Evolutionary conservation across 2,797 vertebrate species (phyloP).

Genomic region (Meda fulgida): DNA sequence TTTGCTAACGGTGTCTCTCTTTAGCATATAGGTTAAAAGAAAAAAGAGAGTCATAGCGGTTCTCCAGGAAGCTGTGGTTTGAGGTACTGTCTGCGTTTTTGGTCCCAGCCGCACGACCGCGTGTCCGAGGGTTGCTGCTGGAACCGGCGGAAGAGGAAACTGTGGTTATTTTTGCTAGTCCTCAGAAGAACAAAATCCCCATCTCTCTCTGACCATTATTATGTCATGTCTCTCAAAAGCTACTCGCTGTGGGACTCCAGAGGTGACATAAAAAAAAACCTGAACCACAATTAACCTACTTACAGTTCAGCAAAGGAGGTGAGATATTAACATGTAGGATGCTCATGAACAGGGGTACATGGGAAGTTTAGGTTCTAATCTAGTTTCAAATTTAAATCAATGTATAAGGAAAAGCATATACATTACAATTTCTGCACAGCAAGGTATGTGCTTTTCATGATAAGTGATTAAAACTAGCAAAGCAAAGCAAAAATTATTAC

Average conservation of each 20-base stretch:
- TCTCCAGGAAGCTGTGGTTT: slow-evolving; percentile 16
- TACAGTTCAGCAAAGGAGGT: slow-evolving; percentile 6
- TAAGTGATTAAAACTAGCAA: neutral
- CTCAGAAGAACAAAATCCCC: slow-evolving; percentile 27
- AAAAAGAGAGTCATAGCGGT: neutral
- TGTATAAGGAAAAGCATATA: neutral
- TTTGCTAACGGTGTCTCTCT: neutral
- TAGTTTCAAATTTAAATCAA: neutral
- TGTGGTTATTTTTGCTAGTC: slow-evolving; percentile 45
- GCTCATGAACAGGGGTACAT: no score
- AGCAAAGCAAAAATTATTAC: neutral
- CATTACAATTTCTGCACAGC: no score
- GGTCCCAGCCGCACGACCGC: neutral
- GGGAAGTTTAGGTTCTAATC: neutral
- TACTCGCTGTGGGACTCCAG: slow-evolving; percentile 14
- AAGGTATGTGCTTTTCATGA: neutral
- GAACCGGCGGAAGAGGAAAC: slow-evolving; percentile 46
- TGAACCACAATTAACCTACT: slow-evolving; percentile 23
- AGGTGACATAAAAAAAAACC: slow-evolving; percentile 35
- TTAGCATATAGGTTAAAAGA: neutral
- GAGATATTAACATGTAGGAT: neutral
- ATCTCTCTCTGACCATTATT: slow-evolving; percentile 45
- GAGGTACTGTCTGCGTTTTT: neutral
- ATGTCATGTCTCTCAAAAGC: slow-evolving; percentile 43
- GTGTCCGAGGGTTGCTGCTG: slow-evolving; percentile 38